Conservation (phyloP, 2,888 invertebrate genomes). For the Tenthredo scrophulariae region DNA sequence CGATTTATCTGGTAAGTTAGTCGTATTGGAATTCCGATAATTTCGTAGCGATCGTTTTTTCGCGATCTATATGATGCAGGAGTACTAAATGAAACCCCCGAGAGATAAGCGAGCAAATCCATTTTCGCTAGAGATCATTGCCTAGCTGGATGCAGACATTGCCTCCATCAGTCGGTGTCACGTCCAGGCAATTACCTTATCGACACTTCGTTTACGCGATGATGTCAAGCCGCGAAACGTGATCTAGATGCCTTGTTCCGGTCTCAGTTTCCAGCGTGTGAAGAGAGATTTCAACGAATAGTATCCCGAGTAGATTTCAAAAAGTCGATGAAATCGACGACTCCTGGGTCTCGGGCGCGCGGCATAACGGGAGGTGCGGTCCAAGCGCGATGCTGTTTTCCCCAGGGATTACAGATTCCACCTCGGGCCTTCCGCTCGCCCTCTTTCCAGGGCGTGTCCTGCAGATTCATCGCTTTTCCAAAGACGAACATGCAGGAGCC, state of each 20-base stretch:
- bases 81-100: not conserved
- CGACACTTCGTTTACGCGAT: slow-evolving; percentile 18
- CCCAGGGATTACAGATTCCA: slow-evolving; percentile 53
- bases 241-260: slow-evolving; percentile 37
- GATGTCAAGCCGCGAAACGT: slow-evolving; percentile 30
- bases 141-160: slow-evolving; percentile 14
- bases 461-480: slow-evolving; percentile 80
- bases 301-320: slow-evolving; percentile 64
- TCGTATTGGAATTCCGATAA: not conserved
- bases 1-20: not conserved
- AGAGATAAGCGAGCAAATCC: not conserved
- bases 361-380: slow-evolving; percentile 67
- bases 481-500: slow-evolving; percentile 85
- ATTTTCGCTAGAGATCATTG: not conserved
- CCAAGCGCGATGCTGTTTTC: slow-evolving; percentile 67
- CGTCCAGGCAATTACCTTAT: slow-evolving; percentile 39
- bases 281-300: slow-evolving; percentile 53
- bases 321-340: slow-evolving; percentile 70
- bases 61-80: not conserved
- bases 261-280: not conserved
- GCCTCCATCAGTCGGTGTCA: slow-evolving; percentile 24
- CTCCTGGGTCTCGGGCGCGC: slow-evolving; percentile 64
- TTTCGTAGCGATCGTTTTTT: not conserved
- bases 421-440: slow-evolving; percentile 25
- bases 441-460: slow-evolving; percentile 44